Evolutionary conservation across 2,888 invertebrate species (phyloP).

Genomic region (Eupelmus urozonus): DNA sequence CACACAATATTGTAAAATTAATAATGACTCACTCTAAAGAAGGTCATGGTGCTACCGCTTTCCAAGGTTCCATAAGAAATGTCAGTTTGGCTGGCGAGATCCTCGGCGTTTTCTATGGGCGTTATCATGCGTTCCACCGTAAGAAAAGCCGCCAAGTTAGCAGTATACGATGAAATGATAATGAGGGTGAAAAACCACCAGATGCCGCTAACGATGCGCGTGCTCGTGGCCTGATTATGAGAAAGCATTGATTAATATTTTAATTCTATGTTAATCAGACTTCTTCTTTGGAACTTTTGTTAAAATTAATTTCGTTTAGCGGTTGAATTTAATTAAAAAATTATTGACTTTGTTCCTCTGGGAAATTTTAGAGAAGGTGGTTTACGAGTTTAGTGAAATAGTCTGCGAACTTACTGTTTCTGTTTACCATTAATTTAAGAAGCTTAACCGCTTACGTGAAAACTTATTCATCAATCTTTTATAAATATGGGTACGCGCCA

Average conservation of each 20-base stretch:
- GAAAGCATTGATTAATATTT: neutral
- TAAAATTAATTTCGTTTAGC: no score
- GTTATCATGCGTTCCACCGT: slow-evolving; percentile 94
- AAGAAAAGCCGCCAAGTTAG: slow-evolving; percentile 93
- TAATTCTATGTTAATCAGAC: no score
- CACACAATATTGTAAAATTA: no score
- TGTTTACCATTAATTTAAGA: no score
- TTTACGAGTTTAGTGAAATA: no score
- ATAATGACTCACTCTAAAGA: slow-evolving; percentile 83
- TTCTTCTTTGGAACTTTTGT: no score
- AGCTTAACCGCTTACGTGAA: no score
- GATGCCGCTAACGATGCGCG: slow-evolving; percentile 89
- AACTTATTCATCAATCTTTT: no score
- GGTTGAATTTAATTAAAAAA: neutral
- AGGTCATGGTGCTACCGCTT: slow-evolving; percentile 92
- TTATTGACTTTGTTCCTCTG: neutral
- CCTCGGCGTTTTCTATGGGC: slow-evolving; percentile 91
- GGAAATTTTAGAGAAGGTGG: no score
- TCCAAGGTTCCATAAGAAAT: slow-evolving; percentile 91
- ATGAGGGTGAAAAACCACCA: slow-evolving; percentile 97
- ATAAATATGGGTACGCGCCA: no score
- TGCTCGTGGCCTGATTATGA: slow-evolving; percentile 81
- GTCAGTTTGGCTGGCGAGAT: slow-evolving; percentile 89
- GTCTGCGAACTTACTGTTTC: no score
- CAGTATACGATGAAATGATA: slow-evolving; percentile 94